Base-by-base conservation (phyloP, 2,888 invertebrate species). In the Latrodectus hesperus region DNA sequence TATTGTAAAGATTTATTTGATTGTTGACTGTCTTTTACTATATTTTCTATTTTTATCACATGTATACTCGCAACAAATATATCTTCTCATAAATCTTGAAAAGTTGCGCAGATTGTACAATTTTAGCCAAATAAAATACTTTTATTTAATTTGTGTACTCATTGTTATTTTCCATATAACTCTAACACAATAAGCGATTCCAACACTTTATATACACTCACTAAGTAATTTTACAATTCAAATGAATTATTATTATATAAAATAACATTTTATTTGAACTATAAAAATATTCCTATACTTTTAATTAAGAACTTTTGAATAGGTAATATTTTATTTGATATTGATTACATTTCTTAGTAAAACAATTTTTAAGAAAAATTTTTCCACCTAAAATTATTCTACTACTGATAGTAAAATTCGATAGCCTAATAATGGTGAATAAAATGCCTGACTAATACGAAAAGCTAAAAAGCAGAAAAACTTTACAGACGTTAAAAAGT, bases 91-190 rank as follows among this genome's bases (percentile, higher is more conserved):
- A 49, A n/a, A 72, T 64, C 76, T 84, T 73, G 38, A 16, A 67
- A 16, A 73, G 77, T 84, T 84, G 67, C 78, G 49, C 73, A 52
- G 77, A 38, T 86, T 86, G 86, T 86, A 81, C 76, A 86, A 75
- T 80, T 77, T 87, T 81, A 80, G 76, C 81, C 81, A 77, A 87
- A 87, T 87, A 87, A 87, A 87, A 86, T 86, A 84, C 76, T 84
- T 84, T 82, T 82, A 75, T 82, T 82, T 70, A 74, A 81, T 11
- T n/a, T 70, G 60, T 49, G 78, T 68, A 2, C 26, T 55, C 55
- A 8, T 16, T 74, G 8, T 9, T 60, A n/a, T 9, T 73, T 10
- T 52, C 17, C 60, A 16, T 0, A 16, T 60, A 0, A 60, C 0
- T 60, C 60, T 11, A 11, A 10, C n/a, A 60, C 0, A 60, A 16